Evolutionary conservation across 23 tunicate genomes (phyloP).

Genomic region (Corella eumyota): DNA sequence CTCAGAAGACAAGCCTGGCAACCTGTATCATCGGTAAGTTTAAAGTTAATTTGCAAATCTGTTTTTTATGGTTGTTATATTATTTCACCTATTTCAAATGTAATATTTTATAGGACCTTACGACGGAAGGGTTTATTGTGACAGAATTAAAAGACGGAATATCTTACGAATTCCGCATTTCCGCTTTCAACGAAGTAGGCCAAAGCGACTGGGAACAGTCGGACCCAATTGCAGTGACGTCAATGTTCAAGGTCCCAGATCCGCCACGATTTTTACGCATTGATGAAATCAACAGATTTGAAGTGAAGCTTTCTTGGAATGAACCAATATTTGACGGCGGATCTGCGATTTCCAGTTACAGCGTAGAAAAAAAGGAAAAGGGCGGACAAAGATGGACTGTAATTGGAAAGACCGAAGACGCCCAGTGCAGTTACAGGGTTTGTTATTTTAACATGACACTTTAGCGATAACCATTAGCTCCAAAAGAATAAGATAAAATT

Average conservation of each 20-base stretch:
- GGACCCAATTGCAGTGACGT: slow-evolving; percentile 68
- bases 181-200: slow-evolving; percentile 63
- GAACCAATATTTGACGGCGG: slow-evolving; percentile 93
- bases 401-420: slow-evolving; percentile 45
- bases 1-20: slow-evolving; percentile 77
- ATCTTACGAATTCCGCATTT: slow-evolving; percentile 69
- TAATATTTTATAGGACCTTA: slow-evolving; percentile 25
- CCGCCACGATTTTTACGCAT: slow-evolving; percentile 35
- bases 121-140: slow-evolving; percentile 24
- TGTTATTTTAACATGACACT: too few relatives aligned
- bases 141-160: slow-evolving; percentile 63
- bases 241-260: slow-evolving; percentile 83
- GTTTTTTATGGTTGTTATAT: background rate
- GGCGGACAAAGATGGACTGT: slow-evolving; percentile 41
- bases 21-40: slow-evolving; percentile 34
- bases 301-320: slow-evolving; percentile 59
- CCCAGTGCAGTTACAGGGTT: slow-evolving; percentile 22
- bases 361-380: slow-evolving; percentile 61
- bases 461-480: too few relatives aligned
- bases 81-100: background rate
- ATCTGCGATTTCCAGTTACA: slow-evolving; percentile 43
- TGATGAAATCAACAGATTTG: slow-evolving; percentile 28
- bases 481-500: too few relatives aligned
- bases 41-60: background rate
- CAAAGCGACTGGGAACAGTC: slow-evolving; percentile 66